Evolutionary conservation across 37 sponge, comb jelly and placozoan species (phyloP), one percentile per base, ranked within the genome.

Genomic region (Halichondria panicea): DNA sequence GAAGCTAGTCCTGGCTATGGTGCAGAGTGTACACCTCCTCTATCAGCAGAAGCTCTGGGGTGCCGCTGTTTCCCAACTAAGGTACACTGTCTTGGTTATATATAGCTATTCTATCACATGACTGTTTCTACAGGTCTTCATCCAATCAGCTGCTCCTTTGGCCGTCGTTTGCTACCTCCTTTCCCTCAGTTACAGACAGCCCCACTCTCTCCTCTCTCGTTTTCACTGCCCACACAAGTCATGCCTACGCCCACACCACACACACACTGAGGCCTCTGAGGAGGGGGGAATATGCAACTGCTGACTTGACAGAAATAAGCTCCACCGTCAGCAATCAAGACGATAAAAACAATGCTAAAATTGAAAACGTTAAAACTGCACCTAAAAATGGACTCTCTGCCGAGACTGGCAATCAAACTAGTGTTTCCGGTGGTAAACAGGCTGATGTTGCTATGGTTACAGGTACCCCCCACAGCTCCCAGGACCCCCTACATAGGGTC

Each of bases 41-140:
- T 83, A 89, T 58, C 46, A 59, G 62, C 80, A 74, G 68, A 40
- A 63, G 18, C 33, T 72, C 39, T 89, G 89, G 89, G 19, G 45
- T 5, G 74, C 85, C 44, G 0, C 37, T 37, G 15, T 43, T 46
- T 61, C 66, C 28, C 65, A 64, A 2, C 50, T 67, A 19, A 77
- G 67, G 78, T 63, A 70, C 60, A 58, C n/a, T 8, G 19, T 25
- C 60, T 21, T 58, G 25, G 19, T 7, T 58, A 58, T 21, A 42
- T 5, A 67, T 4, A 7, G 19, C 68, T 42, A 5, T 64, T 21
- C 28, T 31, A 31, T n/a, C 18, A 56, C 42, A 12, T 39, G 68
- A 65, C 53, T 19, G 25, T n/a, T 38, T 53, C 45, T 36, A 1
- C 62, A 79, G 63, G 66, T 53, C 50, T 44, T 19, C 70, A 6